Evolutionary conservation across 2,797 vertebrate species (phyloP), one percentile per base, ranked within the genome.

Genomic region (Salmo trutta): DNA sequence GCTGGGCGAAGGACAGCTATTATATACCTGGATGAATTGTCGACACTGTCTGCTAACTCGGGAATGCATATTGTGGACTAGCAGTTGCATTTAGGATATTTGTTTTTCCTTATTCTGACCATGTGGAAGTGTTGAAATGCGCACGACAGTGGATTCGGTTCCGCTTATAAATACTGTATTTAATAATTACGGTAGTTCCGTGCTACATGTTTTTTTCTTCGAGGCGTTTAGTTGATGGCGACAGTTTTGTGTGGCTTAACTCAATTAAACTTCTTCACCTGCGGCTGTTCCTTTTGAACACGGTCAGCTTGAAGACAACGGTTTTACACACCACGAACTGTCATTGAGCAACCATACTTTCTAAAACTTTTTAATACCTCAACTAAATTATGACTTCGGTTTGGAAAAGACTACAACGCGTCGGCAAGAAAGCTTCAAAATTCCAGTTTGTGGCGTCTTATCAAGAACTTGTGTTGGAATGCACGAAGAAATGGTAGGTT

Each of bases 381-480:
- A 66, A 54, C 15, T 71, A 69, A 73, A 84, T 76, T 64, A 98
- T 98, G 97, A 96, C 95, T 76, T 97, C 97, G 3, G 97, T 97
- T 15, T 98, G 97, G 97, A 98, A 97, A 75, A 91, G 97, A 83
- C 93, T 98, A 24, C 97, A 98, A 83, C 92, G 97, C 1, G 96
- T 96, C 29, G 96, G 96, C 19, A 98, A 98, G 81, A 95, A 96
- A 81, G 97, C 97, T 4, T 96, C 96, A 65, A 96, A 96, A 90
- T 97, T 98, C 86, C 96, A 96, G 82, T 97, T 98, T 72, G 95
- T 97, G 31, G 96, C 96, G 27, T 96, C 96, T 36, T 97, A 97
- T 90, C 96, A 98, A 86, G 96, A 97, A 78, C 93, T 98, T 21
- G 86, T 94, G 33, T 76, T 97, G 90, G 96, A 97, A 89, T 96